These are phyloP conservation scores for Epinephelus malabaricus DNA, from an alignment of 2,797 vertebrate species.

Conservation along the genomic window DNA sequence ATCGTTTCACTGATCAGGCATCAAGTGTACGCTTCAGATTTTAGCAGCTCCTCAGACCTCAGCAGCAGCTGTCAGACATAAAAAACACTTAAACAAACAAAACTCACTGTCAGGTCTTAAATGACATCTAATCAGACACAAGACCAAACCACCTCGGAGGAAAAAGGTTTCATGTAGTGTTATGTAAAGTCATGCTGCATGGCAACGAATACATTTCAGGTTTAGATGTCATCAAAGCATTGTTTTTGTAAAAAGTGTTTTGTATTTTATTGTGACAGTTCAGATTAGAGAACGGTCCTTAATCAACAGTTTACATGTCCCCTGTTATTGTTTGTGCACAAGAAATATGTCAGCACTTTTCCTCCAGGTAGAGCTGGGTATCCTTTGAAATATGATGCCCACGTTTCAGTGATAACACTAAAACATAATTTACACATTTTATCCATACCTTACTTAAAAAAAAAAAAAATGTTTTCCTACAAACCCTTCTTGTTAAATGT, in stretches of 20 bases:
- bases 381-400: not conserved
- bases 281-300: not conserved
- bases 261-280: not conserved
- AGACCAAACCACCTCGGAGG: constrained; percentile 1
- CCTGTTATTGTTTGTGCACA: not conserved
- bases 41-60: constrained; percentile 13
- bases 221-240: not conserved
- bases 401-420: not conserved
- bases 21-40: not conserved
- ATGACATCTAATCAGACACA: not conserved
- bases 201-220: not conserved
- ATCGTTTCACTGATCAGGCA: not conserved
- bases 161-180: not conserved
- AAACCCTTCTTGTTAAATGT: not conserved
- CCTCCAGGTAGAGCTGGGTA: not conserved
- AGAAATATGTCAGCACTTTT: not conserved
- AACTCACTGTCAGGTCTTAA: not conserved
- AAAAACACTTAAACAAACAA: not conserved
- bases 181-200: not conserved
- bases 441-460: not conserved
- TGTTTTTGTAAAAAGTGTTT: not conserved
- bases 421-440: not conserved
- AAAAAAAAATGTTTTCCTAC: not conserved
- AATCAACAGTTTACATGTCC: not conserved
- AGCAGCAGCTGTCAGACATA: not conserved